phyloP scores from a whole-genome alignment of 2,113 vertebrate genomes.

The Solenodon paradoxus region DNA sequence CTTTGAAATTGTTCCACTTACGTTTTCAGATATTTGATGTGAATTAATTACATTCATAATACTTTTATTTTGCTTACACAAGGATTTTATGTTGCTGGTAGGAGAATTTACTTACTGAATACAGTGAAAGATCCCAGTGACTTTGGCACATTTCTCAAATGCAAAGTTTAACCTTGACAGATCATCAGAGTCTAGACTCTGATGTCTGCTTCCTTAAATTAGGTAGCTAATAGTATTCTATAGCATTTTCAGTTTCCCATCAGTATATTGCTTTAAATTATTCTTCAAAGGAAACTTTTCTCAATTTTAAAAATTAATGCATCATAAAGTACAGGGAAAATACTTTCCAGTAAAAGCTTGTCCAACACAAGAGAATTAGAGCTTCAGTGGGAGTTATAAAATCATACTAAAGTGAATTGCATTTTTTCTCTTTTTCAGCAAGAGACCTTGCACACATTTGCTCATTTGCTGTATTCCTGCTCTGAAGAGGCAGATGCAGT shows the following conservation, averaged over 20 bases:
- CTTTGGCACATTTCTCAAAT: background rate
- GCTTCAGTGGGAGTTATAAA: background rate
- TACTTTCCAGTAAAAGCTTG: conserved; percentile 26
- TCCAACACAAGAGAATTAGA: conserved; percentile 52
- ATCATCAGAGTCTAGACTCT: background rate
- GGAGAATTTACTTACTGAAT: background rate
- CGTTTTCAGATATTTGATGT: conserved; percentile 21
- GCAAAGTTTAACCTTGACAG: background rate
- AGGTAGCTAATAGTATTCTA: conserved; percentile 26
- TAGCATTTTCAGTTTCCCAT: background rate
- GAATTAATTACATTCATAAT: conserved; percentile 31
- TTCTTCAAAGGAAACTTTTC: conserved; percentile 60
- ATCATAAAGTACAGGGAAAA: conserved; percentile 51
- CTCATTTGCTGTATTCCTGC: conserved; percentile 73
- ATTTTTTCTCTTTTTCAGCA: conserved; percentile 16
- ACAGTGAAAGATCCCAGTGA: background rate
- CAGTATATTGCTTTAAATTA: conserved; percentile 46
- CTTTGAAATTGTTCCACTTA: conserved; percentile 37
- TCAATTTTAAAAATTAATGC: conserved; percentile 30
- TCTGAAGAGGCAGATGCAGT: conserved; percentile 69
- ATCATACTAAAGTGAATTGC: conserved; percentile 19
- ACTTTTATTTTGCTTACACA: conserved; percentile 31
- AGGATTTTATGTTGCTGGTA: conserved; percentile 41
- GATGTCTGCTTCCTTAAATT: conserved; percentile 40
- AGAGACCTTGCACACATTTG: conserved; percentile 44